Percentiles rank a stretch among this genome's conserved stretches.
Evolutionary conservation across 2,888 invertebrate species (phyloP).

Genomic region (Agrilus biguttatus): DNA sequence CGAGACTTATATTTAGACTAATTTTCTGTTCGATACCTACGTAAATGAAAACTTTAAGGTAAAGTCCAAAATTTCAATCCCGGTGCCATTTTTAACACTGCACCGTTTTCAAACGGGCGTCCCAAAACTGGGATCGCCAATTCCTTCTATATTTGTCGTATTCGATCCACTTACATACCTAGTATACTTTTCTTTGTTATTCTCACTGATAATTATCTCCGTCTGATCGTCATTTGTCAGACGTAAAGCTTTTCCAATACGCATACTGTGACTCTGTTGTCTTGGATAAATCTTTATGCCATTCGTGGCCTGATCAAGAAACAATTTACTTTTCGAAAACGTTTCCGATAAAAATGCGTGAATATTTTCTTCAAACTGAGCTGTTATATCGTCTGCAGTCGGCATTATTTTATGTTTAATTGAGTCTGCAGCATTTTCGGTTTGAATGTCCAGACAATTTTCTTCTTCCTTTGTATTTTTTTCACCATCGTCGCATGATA

Average conservation of each 20-base stretch:
- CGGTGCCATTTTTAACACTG: slow-evolving; percentile 1
- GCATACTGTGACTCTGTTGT: slow-evolving; percentile 23
- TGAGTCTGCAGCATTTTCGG: too few relatives aligned
- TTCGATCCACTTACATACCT: slow-evolving; percentile 32
- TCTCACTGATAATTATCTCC: slow-evolving; percentile 20
- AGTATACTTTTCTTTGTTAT: slow-evolving; percentile 30
- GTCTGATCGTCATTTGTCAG: slow-evolving; percentile 26
- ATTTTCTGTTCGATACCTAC: too few relatives aligned
- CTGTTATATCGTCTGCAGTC: slow-evolving; percentile 20
- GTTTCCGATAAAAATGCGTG: slow-evolving; percentile 30
- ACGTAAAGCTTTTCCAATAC: slow-evolving; percentile 29
- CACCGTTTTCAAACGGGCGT: slow-evolving; percentile 41
- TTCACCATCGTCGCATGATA: slow-evolving; percentile 5
- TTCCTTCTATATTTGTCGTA: slow-evolving; percentile 34
- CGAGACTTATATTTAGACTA: too few relatives aligned
- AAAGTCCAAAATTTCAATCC: too few relatives aligned
- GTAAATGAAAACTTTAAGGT: too few relatives aligned
- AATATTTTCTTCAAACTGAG: slow-evolving; percentile 31
- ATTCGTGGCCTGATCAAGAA: slow-evolving; percentile 16
- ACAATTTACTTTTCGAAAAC: slow-evolving; percentile 25
- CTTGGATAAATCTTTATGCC: slow-evolving; percentile 28
- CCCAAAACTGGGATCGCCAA: slow-evolving; percentile 54
- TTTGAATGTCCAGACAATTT: background rate
- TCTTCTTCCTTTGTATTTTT: slow-evolving; percentile 8
- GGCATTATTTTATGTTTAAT: background rate